Evolutionary conservation across 2,797 vertebrate genomes (phyloP), one percentile per base, ranked within the genome.

Genomic region (Sebastes oblongus): DNA sequence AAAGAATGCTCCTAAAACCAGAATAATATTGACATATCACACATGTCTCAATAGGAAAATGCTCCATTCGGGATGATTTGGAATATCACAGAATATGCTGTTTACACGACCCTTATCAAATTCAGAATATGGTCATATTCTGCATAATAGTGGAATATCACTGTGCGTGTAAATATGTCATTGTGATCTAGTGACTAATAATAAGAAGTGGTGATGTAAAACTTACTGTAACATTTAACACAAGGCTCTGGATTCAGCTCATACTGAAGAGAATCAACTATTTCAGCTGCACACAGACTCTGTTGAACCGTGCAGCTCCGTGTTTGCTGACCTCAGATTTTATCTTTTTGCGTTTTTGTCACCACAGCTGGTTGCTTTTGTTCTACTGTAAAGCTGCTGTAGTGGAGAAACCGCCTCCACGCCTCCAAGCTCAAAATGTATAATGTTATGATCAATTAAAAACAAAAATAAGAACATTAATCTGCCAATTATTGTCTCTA

Each of bases 271-370:
- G 32, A 36, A 64, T 64, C 61, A 16, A 34, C 22, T 29, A 30
- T 34, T 32, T 12, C 29, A 32, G 9, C 52, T 22, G 52, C 29
- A 61, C 30, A 61, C 27, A 52, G 42, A 52, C 1, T 34, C n/a
- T 46, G 59, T 7, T 32, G 59, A 78, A 46, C 1, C 12, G 5
- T 42, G 60, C 73, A 22, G 46, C 69, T 61, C 74, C 2, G 39
- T 5, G 56, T 62, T 66, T 55, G 24, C 52, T 39, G 34, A 78
- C 54, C 66, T 70, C 72, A 56, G 61, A 76, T 66, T 50, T 66
- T 20, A 73, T 79, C 70, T 66, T 4, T 0, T 36, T 16, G 39
- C 16, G 61, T 52, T 60, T 78, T 25, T 34, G 36, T 66, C 77
- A 59, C 30, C 46, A 65, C 46, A 54, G 32, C 25, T 71, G 42